Conservation (phyloP, 2,888 invertebrate genomes). For the Frankliniella fusca region DNA sequence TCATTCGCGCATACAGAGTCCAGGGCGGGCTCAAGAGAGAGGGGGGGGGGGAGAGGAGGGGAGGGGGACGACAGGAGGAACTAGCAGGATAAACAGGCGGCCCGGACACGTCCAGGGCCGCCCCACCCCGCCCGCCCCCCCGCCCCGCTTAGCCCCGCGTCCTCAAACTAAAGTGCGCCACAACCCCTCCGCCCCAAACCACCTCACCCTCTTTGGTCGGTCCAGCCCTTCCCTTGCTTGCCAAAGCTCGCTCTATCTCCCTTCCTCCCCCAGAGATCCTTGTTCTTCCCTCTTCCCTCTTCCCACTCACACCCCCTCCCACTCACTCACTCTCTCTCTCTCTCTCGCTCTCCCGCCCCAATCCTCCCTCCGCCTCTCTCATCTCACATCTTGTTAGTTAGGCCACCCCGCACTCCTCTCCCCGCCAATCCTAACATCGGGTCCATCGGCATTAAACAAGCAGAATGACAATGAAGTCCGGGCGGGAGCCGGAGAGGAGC, state of each 20-base stretch:
- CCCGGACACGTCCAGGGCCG: constrained; percentile 11
- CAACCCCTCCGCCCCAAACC: not conserved
- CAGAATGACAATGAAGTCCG: constrained; percentile 24
- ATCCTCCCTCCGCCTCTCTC: constrained; percentile 12
- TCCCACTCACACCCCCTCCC: constrained; percentile 10
- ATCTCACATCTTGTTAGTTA: constrained; percentile 26
- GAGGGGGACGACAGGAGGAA: not conserved
- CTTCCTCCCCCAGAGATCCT: constrained; percentile 32
- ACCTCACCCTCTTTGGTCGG: not conserved
- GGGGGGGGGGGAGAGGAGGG: not conserved
- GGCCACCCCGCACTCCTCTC: not conserved
- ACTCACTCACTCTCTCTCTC: not conserved
- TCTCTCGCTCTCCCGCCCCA: not conserved
- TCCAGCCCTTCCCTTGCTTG: constrained; percentile 25
- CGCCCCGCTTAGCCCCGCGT: constrained; percentile 10
- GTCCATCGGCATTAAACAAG: constrained; percentile 24
- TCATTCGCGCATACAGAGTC: constrained; percentile 20
- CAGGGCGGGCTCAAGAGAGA: not conserved
- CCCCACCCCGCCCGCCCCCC: not conserved
- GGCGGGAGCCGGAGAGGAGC: not conserved
- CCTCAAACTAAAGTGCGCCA: constrained; percentile 21
- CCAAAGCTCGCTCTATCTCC: constrained; percentile 32
- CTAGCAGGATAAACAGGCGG: constrained; percentile 25
- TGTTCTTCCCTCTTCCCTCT: constrained; percentile 32
- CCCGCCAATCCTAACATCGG: constrained; percentile 25